Evolutionary conservation across 2,888 invertebrate species (phyloP), one percentile per base, ranked within the genome.

Genomic region (Epicampocera succincta): DNA sequence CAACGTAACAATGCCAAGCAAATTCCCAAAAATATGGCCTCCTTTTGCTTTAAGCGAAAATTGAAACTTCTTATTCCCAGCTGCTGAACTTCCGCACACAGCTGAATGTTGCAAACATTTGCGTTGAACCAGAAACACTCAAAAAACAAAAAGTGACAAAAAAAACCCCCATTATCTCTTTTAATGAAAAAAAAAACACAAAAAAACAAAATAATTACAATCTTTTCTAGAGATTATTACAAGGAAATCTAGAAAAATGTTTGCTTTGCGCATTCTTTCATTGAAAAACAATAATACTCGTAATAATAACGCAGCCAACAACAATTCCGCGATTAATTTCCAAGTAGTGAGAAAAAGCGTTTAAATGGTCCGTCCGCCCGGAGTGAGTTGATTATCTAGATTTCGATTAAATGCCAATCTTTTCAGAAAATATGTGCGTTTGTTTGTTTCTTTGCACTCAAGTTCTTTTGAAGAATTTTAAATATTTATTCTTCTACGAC

Each of bases 171-270:
- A 33, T 33, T 33, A 33, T 33, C 33, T 33, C 33, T 33, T 33
- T 33, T 33, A 33, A 33, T 33, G 8, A 33, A 5, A 33, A 33
- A 9, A 33, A 33, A 9, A 29, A 6, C 6, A 29, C 29, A 29
- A 4, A 29, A 3, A 29, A 4, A 29, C 29, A 29, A 3, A 44
- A 6, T 29, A 33, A 1, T 5, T 8, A 33, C 33, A 33, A 33
- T 33, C 6, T 33, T 33, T 33, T 33, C n/a, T 33, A 33, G 33
- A 5, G 40, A 42, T 66, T 54, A 61, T 69, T 69, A 63, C 40
- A 71, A 48, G 69, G 77, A 71, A 77, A 71, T 71, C 56, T 56
- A 42, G 42, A 56, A n/a, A 48, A 71, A 69, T 54, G 40, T 63
- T 77, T 77, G 42, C 33, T 71, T 58, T 77, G 50, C 21, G 42